Base-by-base conservation (phyloP, 2,113 vertebrate genomes). In the Xerus inauris region DNA sequence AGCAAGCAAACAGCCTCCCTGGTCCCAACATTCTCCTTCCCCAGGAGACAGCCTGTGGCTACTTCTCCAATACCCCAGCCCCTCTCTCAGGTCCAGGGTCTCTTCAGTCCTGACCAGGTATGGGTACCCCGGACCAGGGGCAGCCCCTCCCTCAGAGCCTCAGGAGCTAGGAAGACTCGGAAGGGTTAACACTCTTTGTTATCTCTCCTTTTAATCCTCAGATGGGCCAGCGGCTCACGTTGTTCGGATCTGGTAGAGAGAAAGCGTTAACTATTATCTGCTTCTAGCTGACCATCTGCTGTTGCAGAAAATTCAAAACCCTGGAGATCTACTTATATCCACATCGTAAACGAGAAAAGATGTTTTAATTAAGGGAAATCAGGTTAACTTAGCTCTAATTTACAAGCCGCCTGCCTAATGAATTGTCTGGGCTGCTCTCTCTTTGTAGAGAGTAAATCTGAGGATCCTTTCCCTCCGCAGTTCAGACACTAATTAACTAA, bases 221-320 rank as follows among this genome's bases (percentile, higher is more conserved):
- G 98, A 98, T 98, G 98, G 99, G 98, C 98, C 98, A 97, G 98
- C 98, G 97, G 98, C 98, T 99, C 99, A 99, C 99, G 98, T 99
- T 98, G 98, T 99, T 99, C 98, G 98, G 98, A 99, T 99, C 98
- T 99, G 98, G 98, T 98, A 98, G 98, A 99, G 99, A 99, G 98
- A 99, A 99, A 99, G 99, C 97, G 98, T 99, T 99, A 99, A 99
- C 99, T 99, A 99, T 99, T 99, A 99, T 99, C 99, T 99, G 98
- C 98, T 98, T 98, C 98, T 98, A 99, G 99, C 99, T 99, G 99
- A 99, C 99, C 99, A 99, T 99, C 99, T 99, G 99, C 99, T 99
- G 99, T 99, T 99, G 99, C 98, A 99, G 98, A 99, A 98, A 99
- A 99, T 99, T 98, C 98, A 99, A 99, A 99, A 98, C 99, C 99